Percentiles rank a stretch among this genome's conserved stretches.
phyloP scores from a whole-genome alignment of 35 echinoderm and acorn worm species.

The Stichopus chloronotus region DNA sequence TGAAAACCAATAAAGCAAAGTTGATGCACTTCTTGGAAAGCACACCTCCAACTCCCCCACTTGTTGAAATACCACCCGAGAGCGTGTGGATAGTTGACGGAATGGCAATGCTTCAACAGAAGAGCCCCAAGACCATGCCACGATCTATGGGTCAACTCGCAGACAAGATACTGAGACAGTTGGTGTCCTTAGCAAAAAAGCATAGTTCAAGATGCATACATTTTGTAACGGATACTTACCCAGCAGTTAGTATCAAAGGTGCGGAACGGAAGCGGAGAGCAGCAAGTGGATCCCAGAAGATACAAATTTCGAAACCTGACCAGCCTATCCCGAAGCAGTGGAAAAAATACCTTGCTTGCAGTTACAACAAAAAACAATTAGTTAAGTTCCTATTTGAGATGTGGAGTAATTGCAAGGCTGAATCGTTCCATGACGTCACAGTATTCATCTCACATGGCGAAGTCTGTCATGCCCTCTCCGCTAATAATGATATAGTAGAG shows the following conservation, averaged over 20 bases:
- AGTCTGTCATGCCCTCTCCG: constrained; percentile 45
- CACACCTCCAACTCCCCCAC: neutral
- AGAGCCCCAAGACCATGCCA: neutral
- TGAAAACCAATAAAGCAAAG: constrained; percentile 58
- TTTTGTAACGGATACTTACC: constrained; percentile 75
- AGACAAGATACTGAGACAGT: constrained; percentile 33
- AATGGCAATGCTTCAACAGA: constrained; percentile 60
- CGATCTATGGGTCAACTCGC: constrained; percentile 44
- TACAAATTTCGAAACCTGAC: constrained; percentile 20
- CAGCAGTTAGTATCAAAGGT: constrained; percentile 67
- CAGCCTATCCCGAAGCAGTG: constrained; percentile 72
- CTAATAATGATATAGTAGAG: neutral
- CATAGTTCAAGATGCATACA: constrained; percentile 32
- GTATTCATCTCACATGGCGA: constrained; percentile 61
- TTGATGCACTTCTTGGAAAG: constrained; percentile 34
- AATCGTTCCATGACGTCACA: neutral
- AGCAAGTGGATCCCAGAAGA: constrained; percentile 28
- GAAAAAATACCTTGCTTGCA: constrained; percentile 65
- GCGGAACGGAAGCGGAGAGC: constrained; percentile 56
- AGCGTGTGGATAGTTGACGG: constrained; percentile 59
- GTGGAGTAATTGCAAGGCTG: constrained; percentile 15
- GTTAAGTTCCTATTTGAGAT: constrained; percentile 60
- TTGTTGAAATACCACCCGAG: constrained; percentile 1
- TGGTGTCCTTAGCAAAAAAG: neutral
- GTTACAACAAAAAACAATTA: constrained; percentile 65